phyloP scores from a whole-genome alignment of 2,113 vertebrate genomes.

The Bufo bufo region DNA sequence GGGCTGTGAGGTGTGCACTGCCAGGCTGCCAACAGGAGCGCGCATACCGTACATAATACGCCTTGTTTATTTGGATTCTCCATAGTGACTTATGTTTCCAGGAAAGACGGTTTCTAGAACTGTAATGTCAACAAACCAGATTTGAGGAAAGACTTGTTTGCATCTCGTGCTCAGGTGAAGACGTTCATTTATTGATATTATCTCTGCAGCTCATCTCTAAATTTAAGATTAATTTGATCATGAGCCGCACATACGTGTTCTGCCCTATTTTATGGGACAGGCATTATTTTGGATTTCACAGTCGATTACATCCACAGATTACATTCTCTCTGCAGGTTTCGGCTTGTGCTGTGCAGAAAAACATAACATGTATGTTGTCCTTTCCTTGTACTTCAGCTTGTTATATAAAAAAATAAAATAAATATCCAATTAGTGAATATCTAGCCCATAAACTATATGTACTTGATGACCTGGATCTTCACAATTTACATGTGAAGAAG shows the following conservation, averaged over 20 bases:
- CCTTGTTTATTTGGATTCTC: conserved; percentile 13
- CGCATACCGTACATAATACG: too few species aligned
- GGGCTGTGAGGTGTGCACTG: too few species aligned
- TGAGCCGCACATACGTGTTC: neutral
- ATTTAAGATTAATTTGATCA: neutral
- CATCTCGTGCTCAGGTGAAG: neutral
- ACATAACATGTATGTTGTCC: neutral
- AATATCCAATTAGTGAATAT: too few species aligned
- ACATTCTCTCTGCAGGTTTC: neutral
- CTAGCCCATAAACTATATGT: neutral
- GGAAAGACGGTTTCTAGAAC: neutral
- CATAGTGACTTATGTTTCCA: conserved; percentile 14
- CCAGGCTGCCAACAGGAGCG: too few species aligned
- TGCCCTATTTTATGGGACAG: neutral
- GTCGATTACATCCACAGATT: neutral
- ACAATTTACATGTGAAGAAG: neutral
- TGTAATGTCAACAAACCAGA: conserved; percentile 15
- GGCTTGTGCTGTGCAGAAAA: neutral
- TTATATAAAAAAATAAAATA: too few species aligned
- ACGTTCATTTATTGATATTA: neutral
- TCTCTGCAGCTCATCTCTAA: neutral
- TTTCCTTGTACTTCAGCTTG: too few species aligned
- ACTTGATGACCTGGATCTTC: neutral
- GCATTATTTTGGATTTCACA: neutral
- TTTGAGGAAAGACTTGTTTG: conserved; percentile 18